phyloP scores from a whole-genome alignment of 2,797 vertebrate genomes.

The Platalea minor region DNA sequence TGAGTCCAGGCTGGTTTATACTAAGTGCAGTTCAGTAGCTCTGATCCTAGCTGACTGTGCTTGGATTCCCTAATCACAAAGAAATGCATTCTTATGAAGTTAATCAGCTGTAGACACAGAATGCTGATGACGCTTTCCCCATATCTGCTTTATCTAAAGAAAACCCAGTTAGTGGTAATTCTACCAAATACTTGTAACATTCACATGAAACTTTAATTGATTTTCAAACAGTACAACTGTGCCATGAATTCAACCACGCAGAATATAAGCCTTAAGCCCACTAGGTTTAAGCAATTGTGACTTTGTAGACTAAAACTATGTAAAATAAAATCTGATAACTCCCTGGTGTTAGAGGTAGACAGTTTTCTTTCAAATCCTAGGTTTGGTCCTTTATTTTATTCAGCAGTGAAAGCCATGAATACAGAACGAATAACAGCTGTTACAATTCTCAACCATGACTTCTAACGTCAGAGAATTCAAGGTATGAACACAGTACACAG shows the following conservation, averaged over 20 bases:
- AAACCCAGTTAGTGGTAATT: conserved; percentile 85
- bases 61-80: conserved; percentile 82
- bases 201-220: conserved; percentile 92
- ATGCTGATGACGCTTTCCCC: conserved; percentile 77
- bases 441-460: conserved; percentile 99
- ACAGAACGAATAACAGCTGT: conserved; percentile 99
- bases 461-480: conserved; percentile 99
- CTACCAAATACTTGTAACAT: conserved; percentile 87
- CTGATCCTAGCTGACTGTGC: conserved; percentile 74
- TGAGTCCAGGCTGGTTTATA: conserved; percentile 62
- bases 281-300: conserved; percentile 86
- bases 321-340: conserved; percentile 86
- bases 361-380: conserved; percentile 99
- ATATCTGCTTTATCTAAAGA: conserved; percentile 83
- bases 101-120: conserved; percentile 84
- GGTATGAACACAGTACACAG: conserved; percentile 99
- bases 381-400: conserved; percentile 99
- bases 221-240: conserved; percentile 80
- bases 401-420: conserved; percentile 99
- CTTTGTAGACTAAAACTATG: conserved; percentile 84
- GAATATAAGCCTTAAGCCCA: conserved; percentile 88
- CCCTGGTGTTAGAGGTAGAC: conserved; percentile 96
- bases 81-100: conserved; percentile 80
- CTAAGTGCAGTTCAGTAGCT: conserved; percentile 70
- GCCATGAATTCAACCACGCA: conserved; percentile 80